A percentile compares a stretch with the other conserved stretches of the same genome.
phyloP scores from a whole-genome alignment of 2,888 invertebrate genomes.

The Caenorhabditis drosophilae region DNA sequence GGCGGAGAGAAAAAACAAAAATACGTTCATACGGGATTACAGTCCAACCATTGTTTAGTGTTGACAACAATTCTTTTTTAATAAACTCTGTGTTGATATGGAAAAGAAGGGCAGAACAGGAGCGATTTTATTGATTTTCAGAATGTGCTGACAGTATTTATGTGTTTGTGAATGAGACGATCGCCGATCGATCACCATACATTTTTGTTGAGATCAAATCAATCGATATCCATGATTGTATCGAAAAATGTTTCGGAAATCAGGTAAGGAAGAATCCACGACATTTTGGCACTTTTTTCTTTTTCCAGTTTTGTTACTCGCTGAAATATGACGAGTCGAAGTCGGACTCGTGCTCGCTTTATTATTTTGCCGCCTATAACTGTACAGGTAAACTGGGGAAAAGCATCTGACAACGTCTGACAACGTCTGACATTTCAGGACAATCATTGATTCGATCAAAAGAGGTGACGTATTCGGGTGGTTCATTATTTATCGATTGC shows the following conservation, averaged over 20 bases:
- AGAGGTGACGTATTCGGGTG: slow-evolving; percentile 36
- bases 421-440: too few species aligned
- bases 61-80: too few species aligned
- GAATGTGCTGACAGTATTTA: slow-evolving; percentile 52
- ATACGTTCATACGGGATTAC: not conserved
- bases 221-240: slow-evolving; percentile 51
- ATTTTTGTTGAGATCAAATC: slow-evolving; percentile 46
- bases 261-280: too few species aligned
- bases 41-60: too few species aligned
- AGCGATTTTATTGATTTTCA: slow-evolving; percentile 33
- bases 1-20: slow-evolving; percentile 3
- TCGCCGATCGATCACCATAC: slow-evolving; percentile 47
- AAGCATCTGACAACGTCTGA: too few species aligned
- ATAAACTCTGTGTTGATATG: not conserved
- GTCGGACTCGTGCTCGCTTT: slow-evolving; percentile 45
- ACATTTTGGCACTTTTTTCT: too few species aligned
- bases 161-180: slow-evolving; percentile 45
- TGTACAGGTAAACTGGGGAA: too few species aligned
- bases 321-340: slow-evolving; percentile 48
- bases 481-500: slow-evolving; percentile 56
- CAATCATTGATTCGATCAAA: slow-evolving; percentile 40
- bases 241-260: slow-evolving; percentile 61
- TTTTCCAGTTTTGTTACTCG: slow-evolving; percentile 59
- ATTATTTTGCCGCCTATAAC: slow-evolving; percentile 57
- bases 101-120: not conserved